Conservation (phyloP, 1,140 invertebrate species). For the Dendroctonus ponderosae region DNA sequence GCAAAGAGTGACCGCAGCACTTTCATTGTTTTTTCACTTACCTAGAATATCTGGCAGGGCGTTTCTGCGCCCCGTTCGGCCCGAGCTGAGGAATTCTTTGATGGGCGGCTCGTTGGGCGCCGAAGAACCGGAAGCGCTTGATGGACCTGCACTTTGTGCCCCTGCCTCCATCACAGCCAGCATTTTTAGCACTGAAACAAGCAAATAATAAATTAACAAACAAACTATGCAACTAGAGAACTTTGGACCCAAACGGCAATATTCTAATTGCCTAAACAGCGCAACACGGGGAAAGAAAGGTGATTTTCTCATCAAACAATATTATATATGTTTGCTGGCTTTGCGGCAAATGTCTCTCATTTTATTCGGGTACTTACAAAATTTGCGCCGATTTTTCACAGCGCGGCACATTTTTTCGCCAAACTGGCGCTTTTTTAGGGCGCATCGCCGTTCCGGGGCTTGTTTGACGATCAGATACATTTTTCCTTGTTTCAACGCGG, state of each 20-base stretch:
- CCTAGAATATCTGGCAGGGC: slow-evolving; percentile 61
- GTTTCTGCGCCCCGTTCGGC: slow-evolving; percentile 70
- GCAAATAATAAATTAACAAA: slow-evolving; percentile 11
- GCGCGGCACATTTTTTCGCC: too few relatives aligned
- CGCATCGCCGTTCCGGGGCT: too few relatives aligned
- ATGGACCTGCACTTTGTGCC: slow-evolving; percentile 28
- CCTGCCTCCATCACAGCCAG: slow-evolving; percentile 46
- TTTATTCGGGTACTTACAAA: too few relatives aligned
- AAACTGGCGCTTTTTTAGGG: too few relatives aligned
- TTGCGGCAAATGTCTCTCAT: too few relatives aligned
- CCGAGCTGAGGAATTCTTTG: slow-evolving; percentile 68
- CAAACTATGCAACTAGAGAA: neutral
- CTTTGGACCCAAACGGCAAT: neutral
- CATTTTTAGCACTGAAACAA: slow-evolving; percentile 45
- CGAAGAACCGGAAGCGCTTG: slow-evolving; percentile 20
- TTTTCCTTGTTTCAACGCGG: too few relatives aligned
- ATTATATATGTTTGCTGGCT: too few relatives aligned
- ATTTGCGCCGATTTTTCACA: too few relatives aligned
- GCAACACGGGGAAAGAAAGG: neutral
- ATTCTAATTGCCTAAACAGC: neutral
- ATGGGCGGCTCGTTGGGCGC: slow-evolving; percentile 27
- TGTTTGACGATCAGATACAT: too few relatives aligned
- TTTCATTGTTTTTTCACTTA: slow-evolving; percentile 4
- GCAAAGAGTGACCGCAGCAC: neutral
- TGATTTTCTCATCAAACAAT: neutral